Percentiles rank a stretch among this genome's conserved stretches.
phyloP scores from a whole-genome alignment of 2,113 vertebrate genomes.

The Leptosomus discolor region DNA sequence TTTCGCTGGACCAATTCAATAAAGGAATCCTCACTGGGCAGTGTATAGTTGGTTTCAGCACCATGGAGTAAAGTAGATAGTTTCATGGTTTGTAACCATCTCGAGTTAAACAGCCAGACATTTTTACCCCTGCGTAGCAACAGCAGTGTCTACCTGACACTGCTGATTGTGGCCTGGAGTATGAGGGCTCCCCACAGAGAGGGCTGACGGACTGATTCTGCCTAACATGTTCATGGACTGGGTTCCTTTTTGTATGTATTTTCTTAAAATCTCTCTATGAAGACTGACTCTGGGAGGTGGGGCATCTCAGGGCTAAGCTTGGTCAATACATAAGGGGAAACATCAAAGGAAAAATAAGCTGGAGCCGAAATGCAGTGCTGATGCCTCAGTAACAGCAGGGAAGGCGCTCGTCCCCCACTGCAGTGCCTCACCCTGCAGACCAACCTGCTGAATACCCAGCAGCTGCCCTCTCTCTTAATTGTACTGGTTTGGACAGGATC shows the following conservation, averaged over 20 bases:
- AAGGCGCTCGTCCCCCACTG: background rate
- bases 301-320: background rate
- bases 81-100: background rate
- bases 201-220: background rate
- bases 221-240: background rate
- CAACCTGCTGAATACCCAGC: background rate
- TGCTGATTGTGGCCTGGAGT: background rate
- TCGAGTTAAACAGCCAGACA: background rate
- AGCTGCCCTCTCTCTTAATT: background rate
- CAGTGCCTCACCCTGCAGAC: background rate
- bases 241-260: background rate
- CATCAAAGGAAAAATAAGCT: background rate
- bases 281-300: rapidly evolving
- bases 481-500: background rate
- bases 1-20: background rate
- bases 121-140: background rate
- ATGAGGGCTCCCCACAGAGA: background rate
- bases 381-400: background rate
- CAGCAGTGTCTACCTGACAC: background rate
- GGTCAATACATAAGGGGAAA: background rate
- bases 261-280: background rate
- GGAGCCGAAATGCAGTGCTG: background rate
- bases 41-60: background rate
- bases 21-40: background rate
- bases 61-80: background rate